phyloP scores from a whole-genome alignment of 1,140 invertebrate species.

The Cydia amplana region DNA sequence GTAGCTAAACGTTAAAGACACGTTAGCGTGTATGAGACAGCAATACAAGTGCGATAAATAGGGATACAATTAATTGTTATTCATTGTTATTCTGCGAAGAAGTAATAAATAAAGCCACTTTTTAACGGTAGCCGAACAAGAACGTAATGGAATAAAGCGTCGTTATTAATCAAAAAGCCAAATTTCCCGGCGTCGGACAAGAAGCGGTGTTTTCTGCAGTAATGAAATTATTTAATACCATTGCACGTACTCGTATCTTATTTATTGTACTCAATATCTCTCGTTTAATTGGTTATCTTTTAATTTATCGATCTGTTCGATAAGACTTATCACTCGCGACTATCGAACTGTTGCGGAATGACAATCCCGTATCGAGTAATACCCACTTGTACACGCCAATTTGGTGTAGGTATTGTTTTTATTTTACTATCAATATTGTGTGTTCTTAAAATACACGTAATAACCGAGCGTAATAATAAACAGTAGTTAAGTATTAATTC shows the following conservation, averaged over 20 bases:
- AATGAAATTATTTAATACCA: constrained; percentile 53
- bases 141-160: neutral
- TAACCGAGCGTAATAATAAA: too few species aligned
- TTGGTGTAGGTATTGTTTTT: too few species aligned
- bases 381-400: too few species aligned
- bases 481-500: too few species aligned
- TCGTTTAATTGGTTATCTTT: constrained; percentile 51
- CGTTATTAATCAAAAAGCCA: constrained; percentile 53
- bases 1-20: neutral
- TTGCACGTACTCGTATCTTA: constrained; percentile 39
- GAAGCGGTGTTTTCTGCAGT: constrained; percentile 41
- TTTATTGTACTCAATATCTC: constrained; percentile 52
- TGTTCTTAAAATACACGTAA: too few species aligned
- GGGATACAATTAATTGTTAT: constrained; percentile 9
- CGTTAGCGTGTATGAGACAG: neutral
- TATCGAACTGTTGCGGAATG: neutral
- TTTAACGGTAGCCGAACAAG: constrained; percentile 25
- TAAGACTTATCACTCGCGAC: constrained; percentile 24
- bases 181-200: constrained; percentile 44
- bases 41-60: constrained; percentile 1
- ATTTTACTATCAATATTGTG: too few species aligned
- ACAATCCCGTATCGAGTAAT: neutral
- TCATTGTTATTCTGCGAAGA: constrained; percentile 23
- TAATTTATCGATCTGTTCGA: constrained; percentile 42
- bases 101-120: constrained; percentile 13